phyloP scores from a whole-genome alignment of 2,888 invertebrate species.

The Brenthis daphne region DNA sequence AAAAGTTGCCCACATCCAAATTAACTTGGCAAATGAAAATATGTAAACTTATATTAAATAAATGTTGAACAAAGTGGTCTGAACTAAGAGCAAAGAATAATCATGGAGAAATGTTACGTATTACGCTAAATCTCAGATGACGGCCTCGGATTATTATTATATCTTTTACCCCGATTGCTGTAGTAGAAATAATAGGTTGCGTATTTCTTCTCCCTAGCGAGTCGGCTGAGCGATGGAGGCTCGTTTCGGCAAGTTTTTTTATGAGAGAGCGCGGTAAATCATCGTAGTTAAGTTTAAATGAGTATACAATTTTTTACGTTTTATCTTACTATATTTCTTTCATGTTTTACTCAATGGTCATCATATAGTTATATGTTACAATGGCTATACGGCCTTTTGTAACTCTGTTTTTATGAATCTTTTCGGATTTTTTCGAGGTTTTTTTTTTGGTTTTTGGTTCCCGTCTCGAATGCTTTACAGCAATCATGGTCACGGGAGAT shows the following conservation, averaged over 20 bases:
- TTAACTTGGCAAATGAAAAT: slow-evolving; percentile 10
- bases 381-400: too few species aligned
- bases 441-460: background rate
- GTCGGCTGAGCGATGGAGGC: slow-evolving; percentile 52
- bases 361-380: background rate
- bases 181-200: slow-evolving; percentile 61
- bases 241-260: slow-evolving; percentile 41
- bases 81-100: slow-evolving; percentile 31
- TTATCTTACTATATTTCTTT: slow-evolving; percentile 1
- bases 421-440: background rate
- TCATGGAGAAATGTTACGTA: slow-evolving; percentile 47
- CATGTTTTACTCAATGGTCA: slow-evolving; percentile 3
- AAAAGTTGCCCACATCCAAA: slow-evolving; percentile 1
- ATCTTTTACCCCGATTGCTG: slow-evolving; percentile 59
- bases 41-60: slow-evolving; percentile 31
- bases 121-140: slow-evolving; percentile 52
- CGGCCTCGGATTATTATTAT: slow-evolving; percentile 54
- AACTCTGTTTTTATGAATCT: too few species aligned
- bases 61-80: slow-evolving; percentile 32
- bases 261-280: slow-evolving; percentile 34
- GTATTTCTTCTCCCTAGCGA: slow-evolving; percentile 54
- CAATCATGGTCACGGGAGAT: too few species aligned
- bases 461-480: too few species aligned
- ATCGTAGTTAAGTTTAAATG: slow-evolving; percentile 34
- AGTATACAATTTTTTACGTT: slow-evolving; percentile 27